Conservation (phyloP, 2,888 invertebrate genomes). For the Pseudolycoriella hygida region DNA sequence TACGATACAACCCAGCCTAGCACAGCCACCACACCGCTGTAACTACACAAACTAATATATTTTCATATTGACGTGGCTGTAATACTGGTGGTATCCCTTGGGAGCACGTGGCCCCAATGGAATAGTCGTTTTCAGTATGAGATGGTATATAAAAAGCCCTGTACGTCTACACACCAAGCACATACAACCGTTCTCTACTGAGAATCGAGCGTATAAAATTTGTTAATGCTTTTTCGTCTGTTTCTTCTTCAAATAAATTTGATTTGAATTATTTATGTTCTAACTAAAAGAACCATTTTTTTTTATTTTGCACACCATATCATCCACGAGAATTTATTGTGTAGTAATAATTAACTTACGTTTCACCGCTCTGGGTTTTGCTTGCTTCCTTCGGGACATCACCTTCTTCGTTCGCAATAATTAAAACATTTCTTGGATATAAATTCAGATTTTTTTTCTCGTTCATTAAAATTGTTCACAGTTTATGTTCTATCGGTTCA, state of each 20-base stretch:
- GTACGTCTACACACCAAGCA: background rate
- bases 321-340: background rate
- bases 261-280: background rate
- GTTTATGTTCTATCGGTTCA: background rate
- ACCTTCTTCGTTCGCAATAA: background rate
- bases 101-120: slow-evolving; percentile 2
- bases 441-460: background rate
- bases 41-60: slow-evolving; percentile 5
- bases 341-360: slow-evolving; percentile 32
- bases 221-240: slow-evolving; percentile 1
- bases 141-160: background rate
- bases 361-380: slow-evolving; percentile 50
- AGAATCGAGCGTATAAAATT: background rate
- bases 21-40: background rate
- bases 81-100: slow-evolving; percentile 3
- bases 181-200: background rate
- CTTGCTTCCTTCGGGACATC: slow-evolving; percentile 54
- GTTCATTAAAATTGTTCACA: background rate
- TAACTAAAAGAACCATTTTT: background rate
- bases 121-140: slow-evolving; percentile 5
- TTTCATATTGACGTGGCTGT: slow-evolving; percentile 7
- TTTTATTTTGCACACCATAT: background rate
- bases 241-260: slow-evolving; percentile 3
- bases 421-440: background rate
- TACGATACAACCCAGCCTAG: background rate